These are phyloP conservation scores for Mercenaria mercenaria DNA, from an alignment of 1,140 invertebrate species.

Conservation along the genomic window DNA sequence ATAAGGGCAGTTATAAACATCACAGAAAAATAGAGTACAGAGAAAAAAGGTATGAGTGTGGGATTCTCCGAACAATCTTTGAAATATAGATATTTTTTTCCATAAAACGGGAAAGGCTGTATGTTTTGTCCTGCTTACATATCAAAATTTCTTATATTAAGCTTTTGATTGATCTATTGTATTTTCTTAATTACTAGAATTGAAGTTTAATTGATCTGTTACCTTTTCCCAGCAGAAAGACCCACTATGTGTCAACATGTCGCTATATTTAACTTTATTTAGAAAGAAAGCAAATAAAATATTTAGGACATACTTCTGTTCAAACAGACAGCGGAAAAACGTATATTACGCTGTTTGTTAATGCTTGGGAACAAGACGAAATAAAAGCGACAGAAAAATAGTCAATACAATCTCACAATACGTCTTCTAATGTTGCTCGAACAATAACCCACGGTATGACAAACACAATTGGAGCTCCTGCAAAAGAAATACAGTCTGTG, in stretches of 20 bases:
- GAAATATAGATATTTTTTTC: too few species aligned
- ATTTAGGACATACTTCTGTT: not conserved
- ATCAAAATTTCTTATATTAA: too few species aligned
- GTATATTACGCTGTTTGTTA: not conserved
- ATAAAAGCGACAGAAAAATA: not conserved
- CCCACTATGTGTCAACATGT: not conserved
- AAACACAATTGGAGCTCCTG: conserved; percentile 74
- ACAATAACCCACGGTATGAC: conserved; percentile 81
- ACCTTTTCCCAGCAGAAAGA: not conserved
- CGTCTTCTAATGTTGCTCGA: conserved; percentile 76
- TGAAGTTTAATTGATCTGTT: too few species aligned
- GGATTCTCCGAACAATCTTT: too few species aligned
- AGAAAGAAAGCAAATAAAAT: not conserved
- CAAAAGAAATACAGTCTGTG: not conserved
- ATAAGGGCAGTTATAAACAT: too few species aligned
- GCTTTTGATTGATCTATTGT: too few species aligned
- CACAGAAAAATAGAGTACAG: too few species aligned
- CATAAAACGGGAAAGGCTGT: too few species aligned
- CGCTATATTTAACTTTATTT: not conserved
- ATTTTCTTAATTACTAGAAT: too few species aligned
- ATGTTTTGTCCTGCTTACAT: too few species aligned
- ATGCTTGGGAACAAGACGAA: not conserved
- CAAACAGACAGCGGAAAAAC: not conserved
- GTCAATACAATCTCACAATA: conserved; percentile 76
- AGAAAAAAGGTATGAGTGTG: too few species aligned